phyloP scores from a whole-genome alignment of 2,888 invertebrate species.

The Xanthia togata region DNA sequence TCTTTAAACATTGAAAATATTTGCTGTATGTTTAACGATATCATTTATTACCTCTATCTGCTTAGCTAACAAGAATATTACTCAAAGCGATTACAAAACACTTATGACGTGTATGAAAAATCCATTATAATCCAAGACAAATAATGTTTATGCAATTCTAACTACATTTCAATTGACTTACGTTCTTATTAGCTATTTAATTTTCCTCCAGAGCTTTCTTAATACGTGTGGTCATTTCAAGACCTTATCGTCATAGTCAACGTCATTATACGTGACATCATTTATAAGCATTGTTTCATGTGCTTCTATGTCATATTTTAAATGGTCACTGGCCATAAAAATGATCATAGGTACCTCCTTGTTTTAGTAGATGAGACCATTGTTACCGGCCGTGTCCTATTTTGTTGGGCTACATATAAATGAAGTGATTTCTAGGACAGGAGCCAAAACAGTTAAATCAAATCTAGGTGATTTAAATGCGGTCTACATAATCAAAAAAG shows the following conservation, averaged over 20 bases:
- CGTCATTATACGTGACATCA: constrained; percentile 60
- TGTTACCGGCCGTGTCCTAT: constrained; percentile 36
- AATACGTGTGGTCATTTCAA: constrained; percentile 38
- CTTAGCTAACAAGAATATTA: constrained; percentile 5
- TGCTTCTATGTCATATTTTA: constrained; percentile 57
- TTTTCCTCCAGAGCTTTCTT: constrained; percentile 34
- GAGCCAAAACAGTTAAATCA: constrained; percentile 2
- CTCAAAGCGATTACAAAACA: constrained; percentile 12
- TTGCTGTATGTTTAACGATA: constrained; percentile 7
- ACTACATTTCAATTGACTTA: background rate
- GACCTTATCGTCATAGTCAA: constrained; percentile 35
- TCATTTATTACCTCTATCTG: constrained; percentile 1
- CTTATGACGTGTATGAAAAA: constrained; percentile 25
- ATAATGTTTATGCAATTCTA: constrained; percentile 9
- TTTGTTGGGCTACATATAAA: constrained; percentile 36
- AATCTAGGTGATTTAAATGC: constrained; percentile 3
- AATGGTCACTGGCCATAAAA: constrained; percentile 62
- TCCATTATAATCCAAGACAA: constrained; percentile 2
- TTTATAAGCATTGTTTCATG: constrained; percentile 60
- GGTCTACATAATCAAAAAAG: background rate
- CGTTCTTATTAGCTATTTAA: constrained; percentile 25
- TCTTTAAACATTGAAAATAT: constrained; percentile 27
- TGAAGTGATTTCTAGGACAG: constrained; percentile 27
- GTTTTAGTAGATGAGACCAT: constrained; percentile 48
- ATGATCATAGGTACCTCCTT: constrained; percentile 37